These are phyloP conservation scores for Arctopsyche grandis DNA, from an alignment of 1,140 invertebrate genomes.

Conservation along the genomic window DNA sequence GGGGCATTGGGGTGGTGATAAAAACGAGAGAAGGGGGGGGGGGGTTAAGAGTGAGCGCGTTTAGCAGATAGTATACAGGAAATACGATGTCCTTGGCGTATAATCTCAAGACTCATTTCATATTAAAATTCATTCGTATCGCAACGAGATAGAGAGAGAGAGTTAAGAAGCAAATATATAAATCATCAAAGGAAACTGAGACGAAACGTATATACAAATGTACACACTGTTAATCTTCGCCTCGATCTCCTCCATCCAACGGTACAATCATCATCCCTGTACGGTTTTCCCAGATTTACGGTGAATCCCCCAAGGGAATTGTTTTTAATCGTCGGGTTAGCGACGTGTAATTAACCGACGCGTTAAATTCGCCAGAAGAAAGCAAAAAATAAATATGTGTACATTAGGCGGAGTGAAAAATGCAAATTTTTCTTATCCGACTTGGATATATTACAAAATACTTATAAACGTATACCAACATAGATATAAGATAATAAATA, in stretches of 20 bases:
- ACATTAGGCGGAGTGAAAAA: too few relatives aligned
- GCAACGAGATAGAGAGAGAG: not conserved
- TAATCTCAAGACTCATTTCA: constrained; percentile 28
- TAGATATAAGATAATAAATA: too few relatives aligned
- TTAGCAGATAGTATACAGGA: constrained; percentile 13
- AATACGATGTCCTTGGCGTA: constrained; percentile 15
- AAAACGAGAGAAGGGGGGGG: not conserved
- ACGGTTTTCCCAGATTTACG: not conserved
- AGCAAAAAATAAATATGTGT: too few relatives aligned
- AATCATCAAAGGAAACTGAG: constrained; percentile 27
- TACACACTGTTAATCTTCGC: constrained; percentile 11
- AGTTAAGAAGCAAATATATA: constrained; percentile 31
- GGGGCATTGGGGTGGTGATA: not conserved
- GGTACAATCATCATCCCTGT: not conserved
- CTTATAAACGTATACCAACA: too few relatives aligned
- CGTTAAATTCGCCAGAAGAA: not conserved
- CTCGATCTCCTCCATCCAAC: not conserved
- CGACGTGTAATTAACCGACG: constrained; percentile 14
- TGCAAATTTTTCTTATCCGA: too few relatives aligned
- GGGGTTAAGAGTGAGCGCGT: not conserved
- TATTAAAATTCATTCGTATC: constrained; percentile 31
- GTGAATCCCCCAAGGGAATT: not conserved
- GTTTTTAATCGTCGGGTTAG: constrained; percentile 30
- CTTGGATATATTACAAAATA: too few relatives aligned
- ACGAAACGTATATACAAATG: constrained; percentile 16